Base-by-base conservation (phyloP, 2,888 invertebrate species). In the Meiosimyza platycephala region DNA sequence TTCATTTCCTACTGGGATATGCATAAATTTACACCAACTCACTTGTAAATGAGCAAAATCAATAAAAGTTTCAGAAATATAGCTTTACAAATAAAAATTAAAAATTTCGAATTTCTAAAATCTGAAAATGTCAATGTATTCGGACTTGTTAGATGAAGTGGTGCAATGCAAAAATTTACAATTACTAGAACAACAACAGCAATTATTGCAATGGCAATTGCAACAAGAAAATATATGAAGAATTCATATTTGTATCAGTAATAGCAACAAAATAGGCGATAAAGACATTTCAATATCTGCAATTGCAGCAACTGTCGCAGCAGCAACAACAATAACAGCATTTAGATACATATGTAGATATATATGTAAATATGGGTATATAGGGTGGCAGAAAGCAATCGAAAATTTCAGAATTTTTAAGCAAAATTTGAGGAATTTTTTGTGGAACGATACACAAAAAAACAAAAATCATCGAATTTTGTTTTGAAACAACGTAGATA, bases 211-310 rank as follows among this genome's bases (percentile, higher is more conserved):
- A 47, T 63, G 52, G 52, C 71, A 73, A 68, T 33, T 62, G 16
- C 64, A 75, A 67, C 50, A 72, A 55, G 73, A 40, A 51, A 66
- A 57, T 48, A 64, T 55, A 64, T 64, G 64, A 63, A 71, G 57
- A 64, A 71, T 55, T 63, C 71, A 64, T 71, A 16, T 50, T 12
- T 33, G 52, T 18, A 28, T 50, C 62, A 40, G 16, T n/a, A 51
- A 16, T 62, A 51, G 28, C 69, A 28, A 22, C 16, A 47, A 13
- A 16, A 16, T 67, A 62, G 72, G 77, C 72, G 74, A 74, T 77
- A 73, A 76, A 74, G 78, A 78, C 74, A 76, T 76, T 78, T 74
- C 75, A 74, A 22, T 22, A 55, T 68, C 50, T 60, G 74, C 60
- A 67, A 52, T 18, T 28, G 59, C 68, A 16, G 48, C 63, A 50